Evolutionary conservation across 2,797 vertebrate genomes (phyloP).

Genomic region (Enteromius anoplus): DNA sequence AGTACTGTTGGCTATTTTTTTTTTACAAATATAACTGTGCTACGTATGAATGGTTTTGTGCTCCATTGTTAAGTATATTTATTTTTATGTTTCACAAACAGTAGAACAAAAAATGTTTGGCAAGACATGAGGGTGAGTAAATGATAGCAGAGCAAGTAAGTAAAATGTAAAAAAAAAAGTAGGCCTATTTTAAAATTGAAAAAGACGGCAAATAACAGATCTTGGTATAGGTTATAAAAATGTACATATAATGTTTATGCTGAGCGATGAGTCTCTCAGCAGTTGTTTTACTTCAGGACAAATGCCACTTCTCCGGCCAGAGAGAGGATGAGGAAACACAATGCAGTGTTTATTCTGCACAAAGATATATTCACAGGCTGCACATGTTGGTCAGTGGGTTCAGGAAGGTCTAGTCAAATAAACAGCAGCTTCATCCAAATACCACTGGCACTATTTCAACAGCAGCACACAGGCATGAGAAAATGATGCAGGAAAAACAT

Average conservation of each 20-base stretch:
- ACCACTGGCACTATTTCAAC: conserved; percentile 59
- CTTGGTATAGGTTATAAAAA: background rate
- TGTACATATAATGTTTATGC: background rate
- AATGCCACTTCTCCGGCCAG: conserved; percentile 35
- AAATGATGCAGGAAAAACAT: conserved; percentile 32
- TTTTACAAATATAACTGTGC: too few relatives aligned
- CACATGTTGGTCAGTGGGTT: conserved; percentile 58
- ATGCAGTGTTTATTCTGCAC: conserved; percentile 62
- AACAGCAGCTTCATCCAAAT: conserved; percentile 79
- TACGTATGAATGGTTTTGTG: too few relatives aligned
- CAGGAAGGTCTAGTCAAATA: conserved; percentile 61
- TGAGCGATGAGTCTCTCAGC: background rate
- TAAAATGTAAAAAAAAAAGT: background rate
- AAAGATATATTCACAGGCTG: conserved; percentile 77
- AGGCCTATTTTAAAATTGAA: background rate
- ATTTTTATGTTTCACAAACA: background rate
- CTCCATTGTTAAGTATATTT: background rate
- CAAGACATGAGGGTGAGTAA: background rate
- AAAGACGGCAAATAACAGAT: background rate
- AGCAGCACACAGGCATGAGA: conserved; percentile 29
- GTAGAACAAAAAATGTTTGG: background rate
- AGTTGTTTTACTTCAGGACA: conserved; percentile 51
- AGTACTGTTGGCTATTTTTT: too few relatives aligned
- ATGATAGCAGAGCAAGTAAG: background rate
- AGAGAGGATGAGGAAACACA: conserved; percentile 62